Base-by-base conservation (phyloP, 2,888 invertebrate genomes). In the Agrilus mali region DNA sequence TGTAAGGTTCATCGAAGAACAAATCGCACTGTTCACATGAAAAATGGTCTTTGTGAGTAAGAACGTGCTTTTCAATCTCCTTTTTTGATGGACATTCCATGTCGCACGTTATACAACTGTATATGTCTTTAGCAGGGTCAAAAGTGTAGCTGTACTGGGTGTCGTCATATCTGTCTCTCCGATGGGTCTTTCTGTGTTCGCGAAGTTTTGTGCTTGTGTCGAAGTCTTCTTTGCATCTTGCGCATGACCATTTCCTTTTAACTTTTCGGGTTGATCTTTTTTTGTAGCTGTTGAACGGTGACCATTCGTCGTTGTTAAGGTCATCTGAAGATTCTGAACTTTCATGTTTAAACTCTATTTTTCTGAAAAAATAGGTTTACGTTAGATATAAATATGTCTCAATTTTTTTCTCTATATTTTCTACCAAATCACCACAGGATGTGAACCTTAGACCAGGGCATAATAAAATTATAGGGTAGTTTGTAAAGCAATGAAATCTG, bases 181-280 rank as follows among this genome's bases (percentile, higher is more conserved):
- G 68, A 53, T 72, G 72, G 0, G 69, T 71, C 50, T 69, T 70
- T 0, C 63, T 66, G 51, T 72, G 72, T 39, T 71, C 70, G 31
- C 69, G 60, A n/a, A 72, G 49, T 0, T 70, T 69, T 2, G 69
- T 68, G 32, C 70, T 70, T 0, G 71, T 70, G 0, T 70, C 68
- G 46, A 70, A 71, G 0, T 69, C 70, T 0, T 60, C 65, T 0
- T 69, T 70, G 49, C 72, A 72, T 53, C 69, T 69, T 16, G 67
- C 66, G 42, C 72, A 72, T 38, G 68, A 69, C 41, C 70, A 72
- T 34, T 71, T 70, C 41, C 69, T 64, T 14, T 20, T 38, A n/a
- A 15, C 12, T 20, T 6, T 38, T 17, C 13, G 36, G 1, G n/a
- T 36, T 14, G 7, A 12, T 13, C 5, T 15, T 8, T 36, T 17